A percentile compares a stretch with the other conserved stretches of the same genome.
phyloP scores from a whole-genome alignment of 2,113 vertebrate genomes.

The Passer montanus region DNA sequence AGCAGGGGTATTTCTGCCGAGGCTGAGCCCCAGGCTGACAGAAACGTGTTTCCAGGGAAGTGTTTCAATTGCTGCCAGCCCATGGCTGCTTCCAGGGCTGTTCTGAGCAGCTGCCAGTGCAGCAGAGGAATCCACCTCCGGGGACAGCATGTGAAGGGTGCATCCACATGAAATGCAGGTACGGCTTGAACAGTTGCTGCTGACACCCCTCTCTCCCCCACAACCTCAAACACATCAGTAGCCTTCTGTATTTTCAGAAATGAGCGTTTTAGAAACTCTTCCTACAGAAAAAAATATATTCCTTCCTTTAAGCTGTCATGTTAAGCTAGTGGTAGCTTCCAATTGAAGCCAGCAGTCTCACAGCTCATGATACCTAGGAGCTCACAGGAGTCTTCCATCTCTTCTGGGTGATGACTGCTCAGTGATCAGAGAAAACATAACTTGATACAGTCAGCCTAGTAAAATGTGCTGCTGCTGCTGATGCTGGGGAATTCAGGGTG shows the following conservation, averaged over 20 bases:
- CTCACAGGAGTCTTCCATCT: background rate
- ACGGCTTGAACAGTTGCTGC: background rate
- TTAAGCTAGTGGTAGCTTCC: background rate
- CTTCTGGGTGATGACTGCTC: background rate
- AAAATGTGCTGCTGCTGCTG: background rate
- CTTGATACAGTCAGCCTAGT: background rate
- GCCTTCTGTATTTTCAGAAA: background rate
- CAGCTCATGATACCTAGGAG: background rate
- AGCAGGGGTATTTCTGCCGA: background rate
- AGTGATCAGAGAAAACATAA: background rate
- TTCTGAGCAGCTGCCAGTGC: background rate
- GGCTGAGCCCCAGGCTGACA: background rate
- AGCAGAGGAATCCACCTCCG: background rate
- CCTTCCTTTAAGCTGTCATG: fast-evolving
- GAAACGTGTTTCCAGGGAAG: background rate
- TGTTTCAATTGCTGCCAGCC: background rate
- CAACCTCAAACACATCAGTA: background rate
- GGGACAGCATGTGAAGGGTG: background rate
- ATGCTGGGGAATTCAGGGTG: background rate
- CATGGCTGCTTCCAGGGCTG: background rate
- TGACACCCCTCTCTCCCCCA: background rate
- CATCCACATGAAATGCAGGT: background rate
- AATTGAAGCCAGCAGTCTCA: background rate
- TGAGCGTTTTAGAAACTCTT: background rate
- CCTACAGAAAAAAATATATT: background rate